Conservation (phyloP, 2,888 invertebrate species). For the Cryptocephalus moraei region DNA sequence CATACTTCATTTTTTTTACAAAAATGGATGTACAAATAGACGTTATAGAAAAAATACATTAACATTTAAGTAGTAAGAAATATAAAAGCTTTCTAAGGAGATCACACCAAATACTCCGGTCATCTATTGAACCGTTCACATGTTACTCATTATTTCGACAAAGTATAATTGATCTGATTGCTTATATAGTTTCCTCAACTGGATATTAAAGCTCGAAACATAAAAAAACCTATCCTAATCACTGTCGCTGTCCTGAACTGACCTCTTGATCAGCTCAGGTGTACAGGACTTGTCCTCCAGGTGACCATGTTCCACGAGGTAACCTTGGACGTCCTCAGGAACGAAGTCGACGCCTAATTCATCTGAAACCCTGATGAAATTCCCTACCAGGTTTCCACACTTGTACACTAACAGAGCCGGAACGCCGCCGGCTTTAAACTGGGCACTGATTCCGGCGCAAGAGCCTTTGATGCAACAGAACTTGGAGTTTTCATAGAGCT, state of each 20-base stretch:
- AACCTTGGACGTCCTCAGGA: constrained; percentile 81
- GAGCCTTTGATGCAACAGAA: constrained; percentile 81
- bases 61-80: too few relatives aligned
- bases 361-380: constrained; percentile 78
- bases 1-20: too few relatives aligned
- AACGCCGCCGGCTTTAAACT: constrained; percentile 77
- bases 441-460: constrained; percentile 73
- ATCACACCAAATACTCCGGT: too few relatives aligned
- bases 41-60: too few relatives aligned
- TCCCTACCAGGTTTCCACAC: constrained; percentile 80
- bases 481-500: constrained; percentile 73
- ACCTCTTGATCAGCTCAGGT: constrained; percentile 38
- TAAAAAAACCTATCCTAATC: constrained; percentile 1
- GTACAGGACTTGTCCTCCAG: constrained; percentile 58
- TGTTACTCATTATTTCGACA: too few relatives aligned
- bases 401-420: constrained; percentile 90
- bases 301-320: constrained; percentile 77
- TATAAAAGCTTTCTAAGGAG: too few relatives aligned
- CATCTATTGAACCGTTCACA: too few relatives aligned
- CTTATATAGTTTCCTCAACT: too few relatives aligned
- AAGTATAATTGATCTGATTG: too few relatives aligned
- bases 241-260: constrained; percentile 28
- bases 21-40: too few relatives aligned
- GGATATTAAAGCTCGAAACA: too few relatives aligned
- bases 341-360: constrained; percentile 87